A percentile compares a stretch with the other conserved stretches of the same genome.
These are phyloP conservation scores for Dissostichus mawsoni DNA, from an alignment of 2,113 vertebrate genomes.

Conservation along the genomic window DNA sequence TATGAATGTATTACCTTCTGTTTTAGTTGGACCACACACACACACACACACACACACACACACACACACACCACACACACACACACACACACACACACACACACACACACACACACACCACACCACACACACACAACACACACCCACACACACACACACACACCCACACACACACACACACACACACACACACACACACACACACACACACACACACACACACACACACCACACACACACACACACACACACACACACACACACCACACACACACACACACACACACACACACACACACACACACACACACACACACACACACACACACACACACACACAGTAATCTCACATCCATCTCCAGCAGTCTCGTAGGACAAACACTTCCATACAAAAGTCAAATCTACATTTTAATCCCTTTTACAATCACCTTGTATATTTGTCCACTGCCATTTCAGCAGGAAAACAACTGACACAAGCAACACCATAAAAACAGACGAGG, in stretches of 20 bases:
- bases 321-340: neutral
- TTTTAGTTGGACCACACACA: slow-evolving; percentile 1
- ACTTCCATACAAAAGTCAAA: slow-evolving; percentile 2
- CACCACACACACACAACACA: no score
- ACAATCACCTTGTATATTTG: slow-evolving; percentile 20
- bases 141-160: neutral
- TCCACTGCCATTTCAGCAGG: slow-evolving; percentile 12
- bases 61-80: slow-evolving; percentile 22
- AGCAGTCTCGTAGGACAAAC: slow-evolving; percentile 7
- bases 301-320: slow-evolving; percentile 1
- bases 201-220: neutral
- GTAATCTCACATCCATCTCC: slow-evolving; percentile 12
- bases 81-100: neutral
- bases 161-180: slow-evolving; percentile 10
- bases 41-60: neutral
- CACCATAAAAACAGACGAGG: neutral
- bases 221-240: slow-evolving; percentile 6
- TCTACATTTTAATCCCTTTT: slow-evolving; percentile 28
- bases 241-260: neutral
- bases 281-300: neutral
- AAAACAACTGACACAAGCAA: neutral
- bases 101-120: slow-evolving; percentile 14
- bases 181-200: neutral
- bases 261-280: neutral
- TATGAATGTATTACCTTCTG: neutral